Base-by-base conservation (phyloP, 2,797 vertebrate genomes). In the Hafferia zeledoni region DNA sequence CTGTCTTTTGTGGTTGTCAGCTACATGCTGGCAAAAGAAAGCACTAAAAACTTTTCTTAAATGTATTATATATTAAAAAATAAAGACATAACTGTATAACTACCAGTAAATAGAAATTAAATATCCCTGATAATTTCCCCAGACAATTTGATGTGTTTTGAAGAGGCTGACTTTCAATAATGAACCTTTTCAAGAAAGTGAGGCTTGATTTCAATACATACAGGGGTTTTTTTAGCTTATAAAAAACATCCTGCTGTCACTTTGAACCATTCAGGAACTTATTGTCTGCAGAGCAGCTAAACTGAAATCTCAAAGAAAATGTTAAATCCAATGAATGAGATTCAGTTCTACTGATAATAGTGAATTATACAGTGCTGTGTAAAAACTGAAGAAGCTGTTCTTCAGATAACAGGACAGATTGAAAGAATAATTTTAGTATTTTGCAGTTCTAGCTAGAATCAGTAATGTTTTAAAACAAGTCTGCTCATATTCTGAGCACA, bases 41-140 rank as follows among this genome's bases (percentile, higher is more conserved):
- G n/a, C 1, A 3, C 28, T 74, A 70, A 70, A 82, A 88, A 10
- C 11, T 17, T 86, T 39, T 49, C 49, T 67, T 64, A 71, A 92
- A 90, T 86, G 68, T 49, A 76, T 49, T 46, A 56, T 12, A 56
- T 69, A 65, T 56, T 77, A 47, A 77, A 90, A 81, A 92, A 87
- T 55, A 90, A 0, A 86, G 49, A 55, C 4, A 50, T 70, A 89
- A 83, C 41, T 71, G 56, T 41, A 56, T 56, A 85, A 80, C 41
- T 55, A 75, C 11, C 35, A 86, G 84, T 30, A 94, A 94, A 68
- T 49, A 92, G 33, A 68, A 80, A 85, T 59, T 68, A 90, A 88
- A 91, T 85, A 77, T 5, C 10, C 55, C n/a, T 31, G 8, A 95
- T 87, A 84, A 46, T 35, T 52, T 76, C 28, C 22, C 3, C 0